phyloP scores from a whole-genome alignment of 2,888 invertebrate genomes.

The Aphidius colemani region DNA sequence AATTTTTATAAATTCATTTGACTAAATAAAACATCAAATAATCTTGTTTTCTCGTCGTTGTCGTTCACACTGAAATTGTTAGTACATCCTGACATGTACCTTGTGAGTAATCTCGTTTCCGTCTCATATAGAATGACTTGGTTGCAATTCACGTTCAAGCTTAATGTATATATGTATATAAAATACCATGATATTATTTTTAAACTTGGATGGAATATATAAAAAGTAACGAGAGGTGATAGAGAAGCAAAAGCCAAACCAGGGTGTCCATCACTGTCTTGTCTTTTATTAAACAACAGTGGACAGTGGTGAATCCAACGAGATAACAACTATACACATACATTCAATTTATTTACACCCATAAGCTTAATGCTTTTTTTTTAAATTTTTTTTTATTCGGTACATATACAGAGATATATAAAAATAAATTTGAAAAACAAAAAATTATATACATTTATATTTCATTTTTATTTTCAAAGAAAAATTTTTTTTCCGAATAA shows the following conservation, averaged over 20 bases:
- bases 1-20: conserved; percentile 32
- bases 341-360: conserved; percentile 19
- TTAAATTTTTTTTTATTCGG: too few species aligned
- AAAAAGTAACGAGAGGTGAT: conserved; percentile 41
- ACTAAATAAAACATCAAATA: conserved; percentile 56
- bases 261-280: conserved; percentile 55
- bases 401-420: too few species aligned
- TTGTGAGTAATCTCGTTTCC: conserved; percentile 39
- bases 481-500: too few species aligned
- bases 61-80: conserved; percentile 45
- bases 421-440: too few species aligned
- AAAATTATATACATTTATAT: too few species aligned
- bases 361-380: not conserved
- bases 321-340: not conserved
- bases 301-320: conserved; percentile 19
- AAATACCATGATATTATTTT: conserved; percentile 27
- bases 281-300: conserved; percentile 25
- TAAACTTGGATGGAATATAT: conserved; percentile 11
- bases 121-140: conserved; percentile 24
- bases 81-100: conserved; percentile 56
- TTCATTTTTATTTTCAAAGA: too few species aligned
- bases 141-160: not conserved
- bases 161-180: not conserved
- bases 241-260: conserved; percentile 52
- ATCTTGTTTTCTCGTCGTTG: too few species aligned